These are phyloP conservation scores for Dunckerocampus dactyliophorus DNA, from an alignment of 2,113 vertebrate genomes.

Conservation along the genomic window DNA sequence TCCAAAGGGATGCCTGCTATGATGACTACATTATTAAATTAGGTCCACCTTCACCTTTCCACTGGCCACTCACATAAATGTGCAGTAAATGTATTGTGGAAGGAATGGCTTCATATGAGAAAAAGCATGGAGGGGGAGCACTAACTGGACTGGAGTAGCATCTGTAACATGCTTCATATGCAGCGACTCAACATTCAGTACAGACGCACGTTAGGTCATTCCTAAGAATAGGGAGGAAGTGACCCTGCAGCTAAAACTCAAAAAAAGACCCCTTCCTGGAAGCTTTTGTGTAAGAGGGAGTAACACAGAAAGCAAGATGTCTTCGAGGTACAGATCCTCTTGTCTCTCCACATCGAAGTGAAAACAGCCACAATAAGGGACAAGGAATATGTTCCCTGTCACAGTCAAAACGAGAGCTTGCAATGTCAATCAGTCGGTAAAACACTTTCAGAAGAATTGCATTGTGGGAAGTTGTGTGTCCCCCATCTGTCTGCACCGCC, in stretches of 20 bases:
- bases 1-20: slow-evolving; percentile 13
- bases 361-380: slow-evolving; percentile 17
- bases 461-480: no score
- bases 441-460: no score
- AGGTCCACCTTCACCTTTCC: slow-evolving; percentile 45
- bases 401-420: no score
- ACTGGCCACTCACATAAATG: slow-evolving; percentile 22
- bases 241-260: slow-evolving; percentile 25
- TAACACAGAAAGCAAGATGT: slow-evolving; percentile 19
- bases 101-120: slow-evolving; percentile 20
- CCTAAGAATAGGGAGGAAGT: slow-evolving; percentile 21
- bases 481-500: no score
- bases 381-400: no score
- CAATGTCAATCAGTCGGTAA: no score
- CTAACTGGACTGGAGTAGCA: neutral
- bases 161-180: slow-evolving; percentile 2
- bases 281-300: slow-evolving; percentile 19
- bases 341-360: slow-evolving; percentile 32
- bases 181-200: neutral
- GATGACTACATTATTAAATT: slow-evolving; percentile 42
- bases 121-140: slow-evolving; percentile 1
- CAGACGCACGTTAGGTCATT: slow-evolving; percentile 19
- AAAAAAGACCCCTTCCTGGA: slow-evolving; percentile 11
- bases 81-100: neutral
- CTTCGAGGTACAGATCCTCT: slow-evolving; percentile 33